A percentile compares a stretch with the other conserved stretches of the same genome.
These are phyloP conservation scores for Steatornis caripensis DNA, from an alignment of 2,113 vertebrate species.

Conservation along the genomic window DNA sequence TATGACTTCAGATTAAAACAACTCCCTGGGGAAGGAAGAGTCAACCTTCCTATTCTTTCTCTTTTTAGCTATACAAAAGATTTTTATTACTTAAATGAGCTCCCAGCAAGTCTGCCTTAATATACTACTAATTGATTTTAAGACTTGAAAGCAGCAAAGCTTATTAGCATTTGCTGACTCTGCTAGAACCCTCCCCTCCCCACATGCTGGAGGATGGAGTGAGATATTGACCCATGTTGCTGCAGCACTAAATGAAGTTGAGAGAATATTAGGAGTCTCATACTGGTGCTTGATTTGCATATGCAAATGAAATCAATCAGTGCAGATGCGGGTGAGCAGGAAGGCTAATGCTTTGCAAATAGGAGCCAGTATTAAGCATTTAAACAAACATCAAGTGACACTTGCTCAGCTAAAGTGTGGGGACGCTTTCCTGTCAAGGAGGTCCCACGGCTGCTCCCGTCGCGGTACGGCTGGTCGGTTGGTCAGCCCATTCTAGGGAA, in stretches of 20 bases:
- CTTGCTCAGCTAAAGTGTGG: neutral
- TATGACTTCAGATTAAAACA: neutral
- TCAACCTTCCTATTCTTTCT: neutral
- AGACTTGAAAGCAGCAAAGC: slow-evolving; percentile 73
- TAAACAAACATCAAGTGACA: neutral
- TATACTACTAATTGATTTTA: slow-evolving; percentile 80
- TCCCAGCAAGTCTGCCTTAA: slow-evolving; percentile 74
- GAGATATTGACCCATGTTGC: slow-evolving; percentile 50
- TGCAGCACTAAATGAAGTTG: slow-evolving; percentile 56
- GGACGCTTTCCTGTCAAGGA: neutral
- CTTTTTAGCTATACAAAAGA: slow-evolving; percentile 65
- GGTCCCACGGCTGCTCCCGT: neutral
- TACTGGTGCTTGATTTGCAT: slow-evolving; percentile 63
- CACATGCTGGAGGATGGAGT: neutral
- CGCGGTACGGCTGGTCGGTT: rapidly evolving
- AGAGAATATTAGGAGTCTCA: slow-evolving; percentile 62
- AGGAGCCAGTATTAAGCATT: neutral
- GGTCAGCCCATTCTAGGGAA: rapidly evolving
- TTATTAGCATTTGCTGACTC: slow-evolving; percentile 77
- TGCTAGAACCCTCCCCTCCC: slow-evolving; percentile 41
- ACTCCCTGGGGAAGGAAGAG: neutral
- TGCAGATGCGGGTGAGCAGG: slow-evolving; percentile 26
- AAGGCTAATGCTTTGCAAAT: slow-evolving; percentile 27
- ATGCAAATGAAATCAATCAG: slow-evolving; percentile 73
- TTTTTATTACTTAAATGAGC: slow-evolving; percentile 76